Evolutionary conservation across 2,888 invertebrate genomes (phyloP).

Genomic region (Drosophila putrida): DNA sequence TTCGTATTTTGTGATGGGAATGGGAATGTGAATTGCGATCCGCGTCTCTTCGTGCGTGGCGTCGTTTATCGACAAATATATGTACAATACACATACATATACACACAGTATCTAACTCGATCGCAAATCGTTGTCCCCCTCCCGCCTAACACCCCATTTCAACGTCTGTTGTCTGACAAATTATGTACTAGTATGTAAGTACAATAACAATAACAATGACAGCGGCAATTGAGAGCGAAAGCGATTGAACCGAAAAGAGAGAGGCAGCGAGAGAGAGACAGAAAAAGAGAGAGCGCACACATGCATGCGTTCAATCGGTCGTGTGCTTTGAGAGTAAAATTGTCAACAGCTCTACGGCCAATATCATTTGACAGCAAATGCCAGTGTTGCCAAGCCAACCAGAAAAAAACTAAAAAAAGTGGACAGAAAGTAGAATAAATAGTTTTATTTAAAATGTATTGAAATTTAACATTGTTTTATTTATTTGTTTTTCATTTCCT

Average conservation of each 20-base stretch:
- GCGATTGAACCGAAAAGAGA: slow-evolving; percentile 14
- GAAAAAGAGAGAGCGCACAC: slow-evolving; percentile 12
- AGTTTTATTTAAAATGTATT: too few species aligned
- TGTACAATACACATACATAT: slow-evolving; percentile 1
- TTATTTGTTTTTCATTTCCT: too few species aligned
- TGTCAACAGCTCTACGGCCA: slow-evolving; percentile 70
- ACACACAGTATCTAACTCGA: slow-evolving; percentile 40
- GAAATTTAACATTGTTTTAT: too few species aligned
- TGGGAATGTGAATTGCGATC: slow-evolving; percentile 30
- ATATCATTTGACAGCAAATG: slow-evolving; percentile 40
- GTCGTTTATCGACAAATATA: slow-evolving; percentile 25
- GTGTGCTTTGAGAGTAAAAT: slow-evolving; percentile 36
- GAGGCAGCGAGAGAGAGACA: neutral
- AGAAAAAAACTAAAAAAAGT: too few species aligned
- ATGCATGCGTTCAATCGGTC: slow-evolving; percentile 8
- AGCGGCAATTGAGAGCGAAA: slow-evolving; percentile 6
- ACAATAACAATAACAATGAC: slow-evolving; percentile 28
- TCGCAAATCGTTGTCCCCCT: slow-evolving; percentile 46
- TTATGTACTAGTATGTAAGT: slow-evolving; percentile 13
- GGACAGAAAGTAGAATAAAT: too few species aligned
- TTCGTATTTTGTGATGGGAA: slow-evolving; percentile 17
- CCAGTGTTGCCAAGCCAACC: too few species aligned
- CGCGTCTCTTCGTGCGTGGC: slow-evolving; percentile 28
- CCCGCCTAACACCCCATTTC: slow-evolving; percentile 7
- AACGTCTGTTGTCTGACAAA: slow-evolving; percentile 29